Evolutionary conservation across 2,113 vertebrate species (phyloP), one percentile per base, ranked within the genome.

Genomic region (Pangasianodon hypophthalmus): DNA sequence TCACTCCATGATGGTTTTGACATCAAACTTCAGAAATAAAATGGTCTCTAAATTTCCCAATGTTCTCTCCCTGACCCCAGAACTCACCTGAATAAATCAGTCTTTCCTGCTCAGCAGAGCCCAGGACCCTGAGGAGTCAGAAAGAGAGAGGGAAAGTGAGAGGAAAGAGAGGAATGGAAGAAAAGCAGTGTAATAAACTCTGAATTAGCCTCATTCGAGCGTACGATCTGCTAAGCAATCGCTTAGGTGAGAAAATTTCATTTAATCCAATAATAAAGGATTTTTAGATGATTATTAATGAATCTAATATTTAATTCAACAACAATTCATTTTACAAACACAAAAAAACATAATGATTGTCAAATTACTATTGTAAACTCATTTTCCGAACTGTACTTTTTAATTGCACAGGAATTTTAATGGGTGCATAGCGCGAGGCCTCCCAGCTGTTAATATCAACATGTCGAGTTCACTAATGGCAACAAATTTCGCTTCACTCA

Each of bases 21-120:
- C 92, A 93, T 88, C 88, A 90, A 86, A 91, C 90, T 91, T 89
- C 87, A 94, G 86, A 88, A 89, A 87, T 92, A 91, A 92, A 92
- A 91, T 82, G 87, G 85, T 88, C 67, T 80, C 87, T 89, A 86
- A 85, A 85, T 91, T 92, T 88, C 88, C 87, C 89, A 91, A 93
- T 92, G 91, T 93, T 91, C 90, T 92, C 81, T 90, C 87, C 81
- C 44, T 92, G 90, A 93, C 88, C 89, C 88, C 62, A 67, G 73
- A 86, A 79, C 67, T 89, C 82, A 85, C 81, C 92, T 90, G 88
- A 92, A 93, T 92, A 88, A 92, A 91, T 92, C 90, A 81, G 86
- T 75, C 82, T 81, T 90, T 90, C 88, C 80, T 89, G 88, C 50
- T 32, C 87, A 79, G 87, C 88, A 87, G 88, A 91, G 90, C 86